These are phyloP conservation scores for Sebastes dallii DNA, from an alignment of 2,797 vertebrate species.

Conservation along the genomic window DNA sequence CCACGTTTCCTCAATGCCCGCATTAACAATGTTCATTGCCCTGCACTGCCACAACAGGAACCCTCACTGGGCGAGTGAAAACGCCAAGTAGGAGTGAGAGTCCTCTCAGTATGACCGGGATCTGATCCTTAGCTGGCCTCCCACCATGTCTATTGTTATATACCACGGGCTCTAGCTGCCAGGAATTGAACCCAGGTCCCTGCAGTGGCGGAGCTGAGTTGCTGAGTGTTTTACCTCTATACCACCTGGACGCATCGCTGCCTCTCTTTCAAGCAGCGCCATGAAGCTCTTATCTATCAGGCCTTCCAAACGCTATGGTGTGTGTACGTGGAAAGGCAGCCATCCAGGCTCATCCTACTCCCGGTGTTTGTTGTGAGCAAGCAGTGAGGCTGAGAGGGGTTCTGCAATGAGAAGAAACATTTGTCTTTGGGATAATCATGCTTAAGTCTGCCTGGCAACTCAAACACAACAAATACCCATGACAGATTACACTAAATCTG, in stretches of 20 bases:
- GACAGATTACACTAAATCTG: constrained; percentile 55
- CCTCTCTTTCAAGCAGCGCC: constrained; percentile 43
- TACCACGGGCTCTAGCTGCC: neutral
- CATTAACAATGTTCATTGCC: constrained; percentile 22
- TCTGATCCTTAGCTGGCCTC: constrained; percentile 25
- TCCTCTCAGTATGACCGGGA: constrained; percentile 5
- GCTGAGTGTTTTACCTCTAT: constrained; percentile 13
- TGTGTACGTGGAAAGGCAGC: constrained; percentile 19
- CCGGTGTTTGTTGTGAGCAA: constrained; percentile 52
- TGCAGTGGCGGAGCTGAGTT: neutral
- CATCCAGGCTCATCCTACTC: constrained; percentile 8
- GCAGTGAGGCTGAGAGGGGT: constrained; percentile 12
- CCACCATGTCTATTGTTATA: constrained; percentile 34
- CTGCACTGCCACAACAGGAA: constrained; percentile 17
- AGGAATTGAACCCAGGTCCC: constrained; percentile 24
- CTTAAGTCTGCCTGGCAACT: constrained; percentile 55
- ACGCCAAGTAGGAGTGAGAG: constrained; percentile 19
- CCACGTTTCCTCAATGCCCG: constrained; percentile 1
- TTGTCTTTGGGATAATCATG: constrained; percentile 65
- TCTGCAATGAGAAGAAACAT: constrained; percentile 39
- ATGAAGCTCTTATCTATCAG: constrained; percentile 41
- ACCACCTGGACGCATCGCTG: neutral
- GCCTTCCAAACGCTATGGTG: constrained; percentile 18
- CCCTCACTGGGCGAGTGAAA: constrained; percentile 26
- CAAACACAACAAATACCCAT: constrained; percentile 49